phyloP scores from a whole-genome alignment of 2,113 vertebrate genomes.

The Melanostigma gelatinosum region DNA sequence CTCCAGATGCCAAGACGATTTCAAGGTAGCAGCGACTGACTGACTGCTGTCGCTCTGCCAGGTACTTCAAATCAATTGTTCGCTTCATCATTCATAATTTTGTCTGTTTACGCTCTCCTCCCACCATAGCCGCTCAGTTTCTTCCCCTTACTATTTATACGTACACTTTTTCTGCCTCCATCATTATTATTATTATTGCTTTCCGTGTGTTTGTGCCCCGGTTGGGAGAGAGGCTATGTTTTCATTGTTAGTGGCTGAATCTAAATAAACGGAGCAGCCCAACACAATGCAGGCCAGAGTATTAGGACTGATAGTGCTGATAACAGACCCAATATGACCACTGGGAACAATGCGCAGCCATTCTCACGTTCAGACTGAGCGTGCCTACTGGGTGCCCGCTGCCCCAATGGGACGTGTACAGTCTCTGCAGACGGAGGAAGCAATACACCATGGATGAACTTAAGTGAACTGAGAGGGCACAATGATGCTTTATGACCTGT shows the following conservation, averaged over 20 bases:
- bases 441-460: constrained; percentile 24
- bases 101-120: constrained; percentile 76
- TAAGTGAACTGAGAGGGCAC: constrained; percentile 24
- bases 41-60: constrained; percentile 73
- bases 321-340: constrained; percentile 75
- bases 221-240: constrained; percentile 73
- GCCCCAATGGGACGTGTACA: constrained; percentile 63
- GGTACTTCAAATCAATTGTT: constrained; percentile 75
- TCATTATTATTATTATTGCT: constrained; percentile 83
- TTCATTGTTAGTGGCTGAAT: constrained; percentile 77
- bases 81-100: constrained; percentile 73
- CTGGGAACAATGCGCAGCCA: constrained; percentile 72
- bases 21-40: constrained; percentile 61
- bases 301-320: constrained; percentile 77
- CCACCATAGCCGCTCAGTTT: constrained; percentile 65
- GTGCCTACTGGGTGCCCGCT: constrained; percentile 71
- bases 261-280: constrained; percentile 77
- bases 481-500: constrained; percentile 24
- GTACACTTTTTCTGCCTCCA: constrained; percentile 67
- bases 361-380: constrained; percentile 74
- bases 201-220: constrained; percentile 74
- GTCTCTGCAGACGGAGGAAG: constrained; percentile 48
- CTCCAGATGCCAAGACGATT: constrained; percentile 33
- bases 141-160: constrained; percentile 80
- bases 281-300: constrained; percentile 75